Base-by-base conservation (phyloP, 2,113 vertebrate species). In the Gallinago undulata region DNA sequence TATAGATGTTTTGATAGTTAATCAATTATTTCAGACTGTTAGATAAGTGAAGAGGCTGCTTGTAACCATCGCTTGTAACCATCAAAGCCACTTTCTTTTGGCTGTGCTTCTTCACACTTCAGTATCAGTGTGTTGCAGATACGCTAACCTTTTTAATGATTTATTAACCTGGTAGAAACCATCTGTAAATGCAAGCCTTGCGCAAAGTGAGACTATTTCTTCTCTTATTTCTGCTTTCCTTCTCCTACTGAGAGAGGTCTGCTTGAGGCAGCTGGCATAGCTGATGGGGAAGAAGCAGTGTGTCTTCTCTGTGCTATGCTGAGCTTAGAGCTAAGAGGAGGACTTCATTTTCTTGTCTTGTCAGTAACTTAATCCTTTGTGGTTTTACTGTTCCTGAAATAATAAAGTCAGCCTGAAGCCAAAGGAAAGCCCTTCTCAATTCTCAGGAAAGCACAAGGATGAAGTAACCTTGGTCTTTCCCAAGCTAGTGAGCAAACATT, bases 321-420 rank as follows among this genome's bases (percentile, higher is more conserved):
- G 91, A 94, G 92, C 91, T 96, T 62, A 47, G 76, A 69, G 56
- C 87, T 76, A 80, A 74, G 92, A 89, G 48, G 43, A 91, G 48
- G 48, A 78, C 90, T 92, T 94, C 41, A 93, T 95, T 95, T 97
- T 95, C 93, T 96, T 96, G 85, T 88, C 60, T 92, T 67, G 5
- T 87, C 91, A 88, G 39, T 92, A 91, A 93, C 95, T 96, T 97
- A 87, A 87, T 90, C 90, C 91, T 95, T 84, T 92, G 91, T 0
- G 19, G 92, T 86, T 96, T 94, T 96, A 84, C 67, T 66, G 88
- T 87, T 89, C 73, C 78, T 81, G 45, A 95, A 86, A 89, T 86
- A 91, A 94, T 96, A 83, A 79, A 80, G 64, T 84, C 73, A 68
- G 60, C 23, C 43, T 72, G 74, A 35, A 93, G 92, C 67, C 51